Evolutionary conservation across 2,888 invertebrate genomes (phyloP).

Genomic region (Orthosia incerta): DNA sequence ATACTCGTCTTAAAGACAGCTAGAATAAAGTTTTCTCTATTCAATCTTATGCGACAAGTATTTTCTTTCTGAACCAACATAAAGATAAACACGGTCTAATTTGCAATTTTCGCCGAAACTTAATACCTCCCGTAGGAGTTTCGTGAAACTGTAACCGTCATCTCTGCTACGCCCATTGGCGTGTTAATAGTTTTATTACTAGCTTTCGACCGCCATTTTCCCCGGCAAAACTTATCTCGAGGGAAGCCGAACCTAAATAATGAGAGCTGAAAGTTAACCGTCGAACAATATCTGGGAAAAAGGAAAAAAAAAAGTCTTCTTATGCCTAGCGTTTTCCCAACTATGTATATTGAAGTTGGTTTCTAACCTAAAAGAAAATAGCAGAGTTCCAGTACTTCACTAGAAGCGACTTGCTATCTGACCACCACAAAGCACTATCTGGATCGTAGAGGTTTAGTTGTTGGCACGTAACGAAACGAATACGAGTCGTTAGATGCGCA

Average conservation of each 20-base stretch:
- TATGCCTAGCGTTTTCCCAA: not conserved
- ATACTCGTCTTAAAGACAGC: too few relatives aligned
- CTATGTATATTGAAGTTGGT: too few relatives aligned
- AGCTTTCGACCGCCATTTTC: slow-evolving; percentile 5
- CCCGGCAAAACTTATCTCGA: slow-evolving; percentile 27
- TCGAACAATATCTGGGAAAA: not conserved
- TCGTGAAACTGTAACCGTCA: slow-evolving; percentile 15
- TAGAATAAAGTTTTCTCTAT: too few relatives aligned
- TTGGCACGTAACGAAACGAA: too few relatives aligned
- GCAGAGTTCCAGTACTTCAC: too few relatives aligned
- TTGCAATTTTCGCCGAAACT: slow-evolving; percentile 26
- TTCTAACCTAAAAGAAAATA: too few relatives aligned
- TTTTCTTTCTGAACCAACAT: not conserved
- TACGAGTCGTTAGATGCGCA: too few relatives aligned
- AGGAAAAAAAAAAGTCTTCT: not conserved
- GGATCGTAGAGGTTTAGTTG: too few relatives aligned
- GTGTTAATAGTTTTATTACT: slow-evolving; percentile 27
- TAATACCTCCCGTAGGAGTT: slow-evolving; percentile 11
- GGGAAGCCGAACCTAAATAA: slow-evolving; percentile 18
- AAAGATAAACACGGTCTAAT: not conserved
- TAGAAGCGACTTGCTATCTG: too few relatives aligned
- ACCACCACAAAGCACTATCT: too few relatives aligned
- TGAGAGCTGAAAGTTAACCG: not conserved
- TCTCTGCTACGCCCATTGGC: slow-evolving; percentile 1
- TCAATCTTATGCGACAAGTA: not conserved